Evolutionary conservation across 2,113 vertebrate species (phyloP).

Genomic region (Montifringilla adamsi): DNA sequence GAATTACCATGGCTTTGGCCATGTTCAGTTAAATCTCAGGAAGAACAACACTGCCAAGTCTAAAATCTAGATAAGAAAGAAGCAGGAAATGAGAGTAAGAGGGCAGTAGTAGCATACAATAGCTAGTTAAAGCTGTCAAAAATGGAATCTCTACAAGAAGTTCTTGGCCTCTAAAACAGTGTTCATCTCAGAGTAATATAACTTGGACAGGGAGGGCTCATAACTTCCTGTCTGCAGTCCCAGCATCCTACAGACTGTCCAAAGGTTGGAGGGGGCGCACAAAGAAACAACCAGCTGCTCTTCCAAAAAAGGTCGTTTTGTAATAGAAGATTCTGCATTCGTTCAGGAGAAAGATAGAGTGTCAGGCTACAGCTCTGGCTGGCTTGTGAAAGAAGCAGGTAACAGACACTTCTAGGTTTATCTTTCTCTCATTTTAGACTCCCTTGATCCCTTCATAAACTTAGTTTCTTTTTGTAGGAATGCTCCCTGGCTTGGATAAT

Average conservation of each 20-base stretch:
- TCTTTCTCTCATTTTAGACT: neutral
- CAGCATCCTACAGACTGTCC: neutral
- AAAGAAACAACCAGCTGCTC: neutral
- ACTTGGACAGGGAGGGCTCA: neutral
- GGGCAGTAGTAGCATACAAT: neutral
- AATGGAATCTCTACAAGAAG: neutral
- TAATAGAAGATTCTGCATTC: neutral
- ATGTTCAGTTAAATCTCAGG: neutral
- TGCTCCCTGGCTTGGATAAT: neutral
- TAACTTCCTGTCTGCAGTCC: neutral
- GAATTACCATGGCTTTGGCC: neutral
- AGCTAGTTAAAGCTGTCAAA: neutral
- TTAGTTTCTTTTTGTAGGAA: neutral
- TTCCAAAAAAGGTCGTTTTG: neutral
- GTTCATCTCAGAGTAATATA: neutral
- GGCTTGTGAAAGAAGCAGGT: neutral
- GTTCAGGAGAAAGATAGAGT: neutral
- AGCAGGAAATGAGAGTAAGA: neutral
- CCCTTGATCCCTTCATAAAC: neutral
- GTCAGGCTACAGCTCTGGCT: neutral
- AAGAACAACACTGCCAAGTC: neutral
- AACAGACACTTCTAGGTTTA: neutral
- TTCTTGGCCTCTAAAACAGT: neutral
- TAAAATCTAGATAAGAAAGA: constrained; percentile 12
- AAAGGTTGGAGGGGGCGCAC: neutral